Conservation (phyloP, 2,113 vertebrate species). For the Falco punctatus region DNA sequence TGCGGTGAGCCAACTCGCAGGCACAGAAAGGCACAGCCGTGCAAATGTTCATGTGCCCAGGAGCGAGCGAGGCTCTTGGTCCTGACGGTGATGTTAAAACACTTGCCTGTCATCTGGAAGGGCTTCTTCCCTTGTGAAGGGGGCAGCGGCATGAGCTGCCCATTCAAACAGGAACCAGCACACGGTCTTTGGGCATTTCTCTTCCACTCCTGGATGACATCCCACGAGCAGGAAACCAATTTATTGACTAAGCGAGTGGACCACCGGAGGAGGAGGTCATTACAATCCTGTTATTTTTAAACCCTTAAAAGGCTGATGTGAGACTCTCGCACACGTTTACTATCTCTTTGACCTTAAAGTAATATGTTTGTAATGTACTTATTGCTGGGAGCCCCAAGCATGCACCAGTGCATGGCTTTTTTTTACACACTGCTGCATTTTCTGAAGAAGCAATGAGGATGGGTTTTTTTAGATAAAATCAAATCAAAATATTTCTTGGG, state of each 20-base stretch:
- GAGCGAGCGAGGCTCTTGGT: accelerated
- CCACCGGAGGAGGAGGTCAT: neutral
- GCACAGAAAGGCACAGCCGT: accelerated
- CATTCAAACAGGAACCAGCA: neutral
- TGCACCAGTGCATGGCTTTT: neutral
- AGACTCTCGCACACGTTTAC: neutral
- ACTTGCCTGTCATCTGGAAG: neutral
- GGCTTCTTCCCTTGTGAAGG: neutral
- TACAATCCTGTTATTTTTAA: neutral
- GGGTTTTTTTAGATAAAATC: neutral
- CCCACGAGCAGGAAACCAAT: neutral
- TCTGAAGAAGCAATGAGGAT: neutral
- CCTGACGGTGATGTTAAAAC: neutral
- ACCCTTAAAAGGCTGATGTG: neutral
- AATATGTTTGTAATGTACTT: neutral
- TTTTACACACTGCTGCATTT: accelerated
- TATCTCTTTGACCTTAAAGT: neutral
- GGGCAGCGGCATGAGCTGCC: neutral
- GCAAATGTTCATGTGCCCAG: neutral
- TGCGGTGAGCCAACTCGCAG: accelerated
- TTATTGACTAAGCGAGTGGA: neutral
- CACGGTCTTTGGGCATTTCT: neutral
- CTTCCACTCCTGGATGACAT: neutral
- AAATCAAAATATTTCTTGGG: neutral
- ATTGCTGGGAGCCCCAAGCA: accelerated